Evolutionary conservation across 92 coral and sea anemone genomes (phyloP), one percentile per base, ranked within the genome.

Genomic region (Porites divaricata): DNA sequence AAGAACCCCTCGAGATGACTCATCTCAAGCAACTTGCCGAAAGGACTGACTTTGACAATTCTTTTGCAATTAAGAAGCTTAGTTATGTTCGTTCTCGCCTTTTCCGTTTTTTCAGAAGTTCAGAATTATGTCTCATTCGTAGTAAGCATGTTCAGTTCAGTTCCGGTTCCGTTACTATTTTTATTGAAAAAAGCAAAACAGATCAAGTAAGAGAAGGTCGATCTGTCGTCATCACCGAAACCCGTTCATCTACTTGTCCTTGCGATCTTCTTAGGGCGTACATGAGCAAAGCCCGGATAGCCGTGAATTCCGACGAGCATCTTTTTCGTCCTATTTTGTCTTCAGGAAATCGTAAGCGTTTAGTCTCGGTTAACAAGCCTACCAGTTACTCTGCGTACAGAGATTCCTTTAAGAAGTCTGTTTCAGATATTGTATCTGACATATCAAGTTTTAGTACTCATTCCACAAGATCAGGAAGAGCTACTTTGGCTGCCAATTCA

Each of bases 381-480:
- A 62, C 28, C 23, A 15, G 14, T 10, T 84, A 84, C 23, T 84
- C 88, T 22, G 81, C 86, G 1, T 72, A 80, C 82, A 87, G 81
- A 71, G 87, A 87, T 63, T 81, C 82, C 51, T 87, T 81, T 26
- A 81, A 87, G 63, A 65, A 20, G 50, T 80, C 80, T 11, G 81
- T 87, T 25, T 41, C 72, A 67, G 81, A 63, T 48, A 74, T 82
- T 28, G 91, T 88, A 22, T 77, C 88, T 45, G 67, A 87, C 54
- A 66, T 87, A 72, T 22, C 65, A 35, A 76, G 67, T 8, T 87
- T 73, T 48, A 75, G 90, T 65, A 81, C 65, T 62, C 87, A 87
- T 57, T 81, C 90, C 45, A 73, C 77, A 6, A 80, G 91, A 66
- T 64, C 91, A 9, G 91, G 91, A 24, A 83, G 77, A 19, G 88